A percentile compares a stretch with the other conserved stretches of the same genome.
Conservation (phyloP, 2,888 invertebrate genomes). For the Clitarchus hookeri region DNA sequence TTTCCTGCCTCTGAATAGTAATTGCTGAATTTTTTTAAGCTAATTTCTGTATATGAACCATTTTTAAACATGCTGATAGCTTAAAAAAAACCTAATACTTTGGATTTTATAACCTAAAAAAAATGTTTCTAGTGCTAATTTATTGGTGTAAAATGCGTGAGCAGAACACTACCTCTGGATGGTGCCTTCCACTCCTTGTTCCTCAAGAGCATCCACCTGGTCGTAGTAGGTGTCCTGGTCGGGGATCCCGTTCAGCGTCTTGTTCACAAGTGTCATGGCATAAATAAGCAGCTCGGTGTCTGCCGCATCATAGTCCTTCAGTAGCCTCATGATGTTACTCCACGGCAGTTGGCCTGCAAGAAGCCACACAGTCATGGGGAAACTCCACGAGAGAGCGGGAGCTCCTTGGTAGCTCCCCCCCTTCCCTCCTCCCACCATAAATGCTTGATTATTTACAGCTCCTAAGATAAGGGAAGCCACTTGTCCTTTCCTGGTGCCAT, state of each 20-base stretch:
- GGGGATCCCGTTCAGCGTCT: conserved; percentile 88
- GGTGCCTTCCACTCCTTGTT: conserved; percentile 87
- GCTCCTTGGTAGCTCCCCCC: no score
- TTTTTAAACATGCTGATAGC: no score
- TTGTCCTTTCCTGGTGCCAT: no score
- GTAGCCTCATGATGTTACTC: conserved; percentile 79
- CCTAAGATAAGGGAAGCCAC: neutral
- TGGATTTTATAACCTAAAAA: no score
- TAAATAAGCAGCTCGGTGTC: conserved; percentile 95
- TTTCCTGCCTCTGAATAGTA: no score
- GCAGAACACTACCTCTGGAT: conserved; percentile 66
- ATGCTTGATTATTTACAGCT: neutral
- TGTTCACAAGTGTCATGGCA: conserved; percentile 95
- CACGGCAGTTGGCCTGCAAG: conserved; percentile 66
- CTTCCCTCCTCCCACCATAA: neutral
- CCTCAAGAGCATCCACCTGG: conserved; percentile 93
- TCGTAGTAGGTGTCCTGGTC: conserved; percentile 98
- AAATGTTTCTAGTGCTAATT: no score
- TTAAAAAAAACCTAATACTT: no score
- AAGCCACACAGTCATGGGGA: neutral
- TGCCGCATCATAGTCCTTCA: conserved; percentile 93
- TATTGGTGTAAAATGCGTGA: no score
- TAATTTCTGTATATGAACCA: no score
- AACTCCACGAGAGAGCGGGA: neutral
- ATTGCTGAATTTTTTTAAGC: no score